A percentile compares a stretch with the other conserved stretches of the same genome.
phyloP scores from a whole-genome alignment of 1,140 invertebrate genomes.

The Drosophila serrata region DNA sequence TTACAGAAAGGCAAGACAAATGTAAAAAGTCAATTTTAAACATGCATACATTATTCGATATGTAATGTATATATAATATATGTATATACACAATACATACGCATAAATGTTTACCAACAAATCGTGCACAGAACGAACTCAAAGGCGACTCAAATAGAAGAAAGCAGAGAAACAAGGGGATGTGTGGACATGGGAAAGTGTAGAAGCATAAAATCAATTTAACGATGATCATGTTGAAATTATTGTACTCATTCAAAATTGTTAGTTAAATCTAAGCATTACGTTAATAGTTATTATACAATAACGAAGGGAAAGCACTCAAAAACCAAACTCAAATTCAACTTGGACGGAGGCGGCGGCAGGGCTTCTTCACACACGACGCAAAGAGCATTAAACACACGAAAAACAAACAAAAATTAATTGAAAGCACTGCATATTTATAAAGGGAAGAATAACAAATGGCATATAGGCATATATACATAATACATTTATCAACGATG shows the following conservation, averaged over 20 bases:
- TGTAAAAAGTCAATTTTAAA: constrained; percentile 81
- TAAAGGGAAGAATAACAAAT: constrained; percentile 29
- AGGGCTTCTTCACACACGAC: constrained; percentile 21
- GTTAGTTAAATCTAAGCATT: constrained; percentile 44
- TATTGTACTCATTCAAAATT: constrained; percentile 52
- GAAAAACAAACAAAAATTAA: constrained; percentile 6
- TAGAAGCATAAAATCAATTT: constrained; percentile 29
- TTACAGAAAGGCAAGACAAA: constrained; percentile 7
- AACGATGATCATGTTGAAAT: constrained; percentile 46
- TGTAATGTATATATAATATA: constrained; percentile 4
- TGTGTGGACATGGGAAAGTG: constrained; percentile 1
- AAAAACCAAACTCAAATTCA: constrained; percentile 28
- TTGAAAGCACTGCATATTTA: constrained; percentile 36
- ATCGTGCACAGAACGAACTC: constrained; percentile 21
- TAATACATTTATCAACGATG: constrained; percentile 76
- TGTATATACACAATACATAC: constrained; percentile 14
- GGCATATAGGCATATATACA: constrained; percentile 41
- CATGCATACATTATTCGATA: constrained; percentile 41
- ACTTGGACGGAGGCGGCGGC: constrained; percentile 16
- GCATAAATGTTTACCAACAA: constrained; percentile 44
- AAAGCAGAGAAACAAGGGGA: constrained; percentile 8
- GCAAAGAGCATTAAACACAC: constrained; percentile 5
- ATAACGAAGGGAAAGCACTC: constrained; percentile 17
- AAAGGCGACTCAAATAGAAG: constrained; percentile 17
- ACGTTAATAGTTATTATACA: constrained; percentile 58